Evolutionary conservation across 1,140 invertebrate species (phyloP), one percentile per base, ranked within the genome.

Genomic region (Parapsyche elsis): DNA sequence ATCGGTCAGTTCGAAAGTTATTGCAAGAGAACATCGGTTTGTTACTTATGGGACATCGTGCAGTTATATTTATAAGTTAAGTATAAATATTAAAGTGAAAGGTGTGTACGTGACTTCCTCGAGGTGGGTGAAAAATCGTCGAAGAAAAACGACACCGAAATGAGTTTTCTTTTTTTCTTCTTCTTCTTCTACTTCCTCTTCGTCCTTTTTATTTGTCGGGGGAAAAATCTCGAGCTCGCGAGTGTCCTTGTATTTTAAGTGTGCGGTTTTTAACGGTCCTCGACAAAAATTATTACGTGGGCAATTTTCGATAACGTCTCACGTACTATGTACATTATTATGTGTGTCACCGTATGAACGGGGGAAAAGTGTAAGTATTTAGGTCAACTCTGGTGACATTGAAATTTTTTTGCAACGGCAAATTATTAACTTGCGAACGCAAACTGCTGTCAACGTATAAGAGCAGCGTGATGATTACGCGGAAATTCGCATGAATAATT

Each of bases 81-180:
- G 64, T 67, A 61, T 61, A 61, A 38, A 38, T 38, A 38, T 38
- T 38, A 61, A 61, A 16, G 14, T 21, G 57, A 61, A 30, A 67
- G 64, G 24, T 73, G 71, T 73, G 80, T 81, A 81, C 80, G 80
- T 81, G 80, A 81, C 80, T 81, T 81, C 75, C 24, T 81, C 53
- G 44, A 71, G 70, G 80, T 71, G 59, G 30, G 44, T 61, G 67
- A 44, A 67, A 21, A 45, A 71, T 45, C 21, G 53, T 53, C 14
- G 38, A 45, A 46, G 30, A 23, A 46, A 53, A 53, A 46, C 38
- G 46, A 73, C 16, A 46, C 71, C 46, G 71, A 73, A 73, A 73
- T 16, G 23, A 73, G 46, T 67, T 26, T 26, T 23, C 64, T 23
- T 23, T 10, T 61, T 24, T 61, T 2, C 19, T 23, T 1, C 24